Conservation (phyloP, 2,888 invertebrate species). For the Temnothorax unifasciatus region DNA sequence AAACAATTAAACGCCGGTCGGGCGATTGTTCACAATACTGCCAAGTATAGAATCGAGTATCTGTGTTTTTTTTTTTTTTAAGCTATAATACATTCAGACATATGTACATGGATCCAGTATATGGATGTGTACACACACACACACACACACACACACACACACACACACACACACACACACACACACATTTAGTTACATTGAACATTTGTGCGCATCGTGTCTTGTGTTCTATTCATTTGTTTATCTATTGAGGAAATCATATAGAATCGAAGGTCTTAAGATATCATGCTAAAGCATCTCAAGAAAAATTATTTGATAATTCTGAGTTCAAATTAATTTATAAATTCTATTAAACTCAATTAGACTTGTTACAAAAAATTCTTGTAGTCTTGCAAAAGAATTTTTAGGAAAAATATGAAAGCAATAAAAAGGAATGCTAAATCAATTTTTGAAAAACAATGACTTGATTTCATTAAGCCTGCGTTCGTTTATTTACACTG, state of each 20-base stretch:
- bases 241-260: slow-evolving; percentile 37
- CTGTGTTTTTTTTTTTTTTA: slow-evolving; percentile 74
- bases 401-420: neutral
- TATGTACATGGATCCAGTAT: slow-evolving; percentile 32
- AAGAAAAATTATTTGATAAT: neutral
- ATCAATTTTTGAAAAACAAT: neutral
- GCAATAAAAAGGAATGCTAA: neutral
- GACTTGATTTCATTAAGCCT: neutral
- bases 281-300: neutral
- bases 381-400: neutral
- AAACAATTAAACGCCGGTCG: slow-evolving; percentile 59
- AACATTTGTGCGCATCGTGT: slow-evolving; percentile 36
- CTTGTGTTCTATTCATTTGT: slow-evolving; percentile 61
- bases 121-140: slow-evolving; percentile 27
- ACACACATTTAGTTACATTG: slow-evolving; percentile 27
- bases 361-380: neutral
- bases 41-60: slow-evolving; percentile 82
- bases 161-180: slow-evolving; percentile 12
- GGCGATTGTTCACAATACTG: slow-evolving; percentile 84
- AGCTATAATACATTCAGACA: slow-evolving; percentile 77
- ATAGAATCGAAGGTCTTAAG: slow-evolving; percentile 17
- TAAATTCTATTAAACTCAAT: neutral
- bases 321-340: neutral
- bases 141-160: slow-evolving; percentile 3
- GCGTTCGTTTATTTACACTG: too few relatives aligned